Evolutionary conservation across 2,888 invertebrate genomes (phyloP), one percentile per base, ranked within the genome.

Genomic region (Neuroscelio doddi): DNA sequence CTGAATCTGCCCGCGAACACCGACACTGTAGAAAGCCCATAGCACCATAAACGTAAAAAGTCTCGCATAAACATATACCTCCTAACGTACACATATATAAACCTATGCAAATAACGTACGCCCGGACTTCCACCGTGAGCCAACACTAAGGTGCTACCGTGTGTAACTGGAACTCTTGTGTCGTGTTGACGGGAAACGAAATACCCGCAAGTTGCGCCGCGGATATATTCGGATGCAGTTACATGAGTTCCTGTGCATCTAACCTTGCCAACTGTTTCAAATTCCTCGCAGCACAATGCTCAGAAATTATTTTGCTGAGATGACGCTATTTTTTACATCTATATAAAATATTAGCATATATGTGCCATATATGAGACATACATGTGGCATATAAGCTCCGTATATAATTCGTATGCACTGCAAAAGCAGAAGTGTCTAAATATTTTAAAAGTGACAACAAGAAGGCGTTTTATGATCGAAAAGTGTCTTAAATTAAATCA

Each of bases 101-200:
- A 52, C 32, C 10, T 21, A 42, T 56, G 58, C 57, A 39, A 50
- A 52, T 39, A 44, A 47, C 45, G 62, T 50, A 12, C 15, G 41
- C 24, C 34, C 10, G 17, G 16, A 9, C 39, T 42, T 26, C 38
- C 46, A 38, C 50, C 21, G 21, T 21, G 21, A 21, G 2, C 21
- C 21, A 10, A 10, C 30, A 10, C 44, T 56, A 42, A 49, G 44
- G 64, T 68, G 70, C 21, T 41, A 41, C 67, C 74, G 71, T 70
- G 70, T 78, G 79, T 78, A 79, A 78, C 70, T 75, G 75, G 73
- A 77, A 76, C 80, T 78, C 57, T 64, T 72, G 69, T 68, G 70
- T 74, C 75, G 73, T 76, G 74, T 77, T 77, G 75, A 69, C 77
- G 74, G 72, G 79, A 79, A 79, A 79, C 74, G 77, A 76, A 77